phyloP scores from a whole-genome alignment of 2,888 invertebrate species.

The Sericinus montela region DNA sequence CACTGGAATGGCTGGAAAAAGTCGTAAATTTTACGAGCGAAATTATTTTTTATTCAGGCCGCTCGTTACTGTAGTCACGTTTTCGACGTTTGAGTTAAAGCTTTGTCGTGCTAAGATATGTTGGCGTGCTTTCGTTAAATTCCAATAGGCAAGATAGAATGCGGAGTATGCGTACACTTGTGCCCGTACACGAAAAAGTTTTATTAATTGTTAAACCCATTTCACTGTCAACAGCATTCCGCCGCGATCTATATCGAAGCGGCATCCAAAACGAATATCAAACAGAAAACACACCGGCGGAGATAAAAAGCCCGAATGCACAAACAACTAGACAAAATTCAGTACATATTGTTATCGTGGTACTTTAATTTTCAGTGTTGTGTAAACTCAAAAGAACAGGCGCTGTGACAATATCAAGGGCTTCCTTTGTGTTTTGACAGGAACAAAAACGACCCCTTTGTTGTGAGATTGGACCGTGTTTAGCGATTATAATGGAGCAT shows the following conservation, averaged over 20 bases:
- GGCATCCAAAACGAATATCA: conserved; percentile 48
- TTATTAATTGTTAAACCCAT: conserved; percentile 76
- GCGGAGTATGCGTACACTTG: conserved; percentile 51
- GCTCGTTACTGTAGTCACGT: conserved; percentile 39
- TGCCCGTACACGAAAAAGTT: conserved; percentile 49
- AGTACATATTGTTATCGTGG: conserved; percentile 61
- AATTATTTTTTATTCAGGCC: conserved; percentile 67
- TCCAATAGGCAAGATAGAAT: conserved; percentile 35
- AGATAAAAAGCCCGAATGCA: conserved; percentile 55
- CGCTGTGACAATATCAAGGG: conserved; percentile 60
- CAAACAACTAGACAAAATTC: conserved; percentile 52
- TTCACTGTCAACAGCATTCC: conserved; percentile 76
- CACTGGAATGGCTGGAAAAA: conserved; percentile 64
- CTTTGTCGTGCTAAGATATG: conserved; percentile 16
- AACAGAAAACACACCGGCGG: conserved; percentile 58
- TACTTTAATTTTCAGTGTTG: conserved; percentile 75
- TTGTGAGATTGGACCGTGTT: conserved; percentile 43
- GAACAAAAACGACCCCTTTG: conserved; percentile 63
- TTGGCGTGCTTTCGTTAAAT: conserved; percentile 13
- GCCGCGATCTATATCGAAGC: conserved; percentile 61
- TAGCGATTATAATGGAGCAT: conserved; percentile 40
- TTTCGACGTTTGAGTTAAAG: conserved; percentile 15
- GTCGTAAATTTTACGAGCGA: conserved; percentile 64
- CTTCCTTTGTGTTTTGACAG: conserved; percentile 51
- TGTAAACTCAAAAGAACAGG: conserved; percentile 70